A percentile compares a stretch with the other conserved stretches of the same genome.
phyloP scores from a whole-genome alignment of 64 coral and sea anemone species.

The Platygyra sinensis region DNA sequence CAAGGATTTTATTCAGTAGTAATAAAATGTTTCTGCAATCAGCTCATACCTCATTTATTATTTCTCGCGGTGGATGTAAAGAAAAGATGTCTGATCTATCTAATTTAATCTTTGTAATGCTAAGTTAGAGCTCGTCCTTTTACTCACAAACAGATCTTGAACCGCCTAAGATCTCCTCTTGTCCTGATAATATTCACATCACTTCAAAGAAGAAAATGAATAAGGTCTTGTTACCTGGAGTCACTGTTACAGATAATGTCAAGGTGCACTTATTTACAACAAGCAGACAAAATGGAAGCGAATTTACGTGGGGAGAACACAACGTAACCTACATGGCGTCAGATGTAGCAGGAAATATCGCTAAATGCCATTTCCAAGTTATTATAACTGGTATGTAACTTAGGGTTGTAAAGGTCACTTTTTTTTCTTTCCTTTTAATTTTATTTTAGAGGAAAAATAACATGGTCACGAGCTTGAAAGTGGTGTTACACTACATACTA shows the following conservation, averaged over 20 bases:
- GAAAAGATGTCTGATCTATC: too few relatives aligned
- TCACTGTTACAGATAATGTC: slow-evolving; percentile 42
- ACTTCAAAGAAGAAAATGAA: background rate
- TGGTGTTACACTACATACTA: too few relatives aligned
- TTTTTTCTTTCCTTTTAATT: too few relatives aligned
- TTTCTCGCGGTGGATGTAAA: too few relatives aligned
- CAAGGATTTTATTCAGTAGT: too few relatives aligned
- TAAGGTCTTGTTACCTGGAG: background rate
- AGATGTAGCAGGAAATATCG: slow-evolving; percentile 48
- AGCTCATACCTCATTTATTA: too few relatives aligned
- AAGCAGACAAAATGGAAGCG: slow-evolving; percentile 1
- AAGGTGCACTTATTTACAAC: background rate
- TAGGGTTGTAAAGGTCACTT: too few relatives aligned
- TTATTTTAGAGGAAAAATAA: too few relatives aligned
- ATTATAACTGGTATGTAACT: slow-evolving; percentile 26
- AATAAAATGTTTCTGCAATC: too few relatives aligned
- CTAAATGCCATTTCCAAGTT: slow-evolving; percentile 12
- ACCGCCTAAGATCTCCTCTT: background rate
- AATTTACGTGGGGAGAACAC: slow-evolving; percentile 19
- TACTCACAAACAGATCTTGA: slow-evolving; percentile 23
- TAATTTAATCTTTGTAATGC: too few relatives aligned
- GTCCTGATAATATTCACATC: background rate
- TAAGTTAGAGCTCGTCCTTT: too few relatives aligned
- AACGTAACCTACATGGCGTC: slow-evolving; percentile 50
- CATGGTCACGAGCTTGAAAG: too few relatives aligned